Evolutionary conservation across 2,113 vertebrate species (phyloP).

Genomic region (Rhagologus leucostigma): DNA sequence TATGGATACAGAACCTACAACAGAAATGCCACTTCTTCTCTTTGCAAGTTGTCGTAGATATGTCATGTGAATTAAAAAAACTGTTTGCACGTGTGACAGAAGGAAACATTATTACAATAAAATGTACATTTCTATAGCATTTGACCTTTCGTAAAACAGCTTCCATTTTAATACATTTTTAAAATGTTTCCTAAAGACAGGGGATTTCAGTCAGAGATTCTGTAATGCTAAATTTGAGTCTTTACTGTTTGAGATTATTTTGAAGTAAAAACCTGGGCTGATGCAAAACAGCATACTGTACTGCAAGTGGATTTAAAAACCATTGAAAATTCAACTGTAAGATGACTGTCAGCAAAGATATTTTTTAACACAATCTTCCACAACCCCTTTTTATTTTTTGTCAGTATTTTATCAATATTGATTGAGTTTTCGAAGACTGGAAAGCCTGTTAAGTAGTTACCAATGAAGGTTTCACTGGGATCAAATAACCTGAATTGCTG

Average conservation of each 20-base stretch:
- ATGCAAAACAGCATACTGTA: not conserved
- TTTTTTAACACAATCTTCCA: not conserved
- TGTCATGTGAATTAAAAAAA: fast-evolving
- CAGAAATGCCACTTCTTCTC: not conserved
- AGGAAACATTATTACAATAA: not conserved
- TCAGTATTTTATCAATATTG: not conserved
- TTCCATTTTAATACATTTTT: not conserved
- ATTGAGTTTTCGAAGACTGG: not conserved
- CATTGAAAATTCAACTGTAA: not conserved
- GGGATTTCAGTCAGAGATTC: not conserved
- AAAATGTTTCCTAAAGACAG: not conserved
- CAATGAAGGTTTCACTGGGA: not conserved
- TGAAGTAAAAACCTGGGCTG: not conserved
- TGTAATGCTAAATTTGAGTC: not conserved
- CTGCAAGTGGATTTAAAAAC: not conserved
- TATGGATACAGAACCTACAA: not conserved
- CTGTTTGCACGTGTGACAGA: not conserved
- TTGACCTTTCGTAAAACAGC: not conserved
- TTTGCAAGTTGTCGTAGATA: not conserved
- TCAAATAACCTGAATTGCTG: not conserved
- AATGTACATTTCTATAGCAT: not conserved
- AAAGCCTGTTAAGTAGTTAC: not conserved
- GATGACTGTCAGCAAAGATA: not conserved
- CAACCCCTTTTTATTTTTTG: not conserved
- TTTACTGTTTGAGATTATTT: not conserved